Evolutionary conservation across 2,797 vertebrate genomes (phyloP), one percentile per base, ranked within the genome.

Genomic region (Columba guinea): DNA sequence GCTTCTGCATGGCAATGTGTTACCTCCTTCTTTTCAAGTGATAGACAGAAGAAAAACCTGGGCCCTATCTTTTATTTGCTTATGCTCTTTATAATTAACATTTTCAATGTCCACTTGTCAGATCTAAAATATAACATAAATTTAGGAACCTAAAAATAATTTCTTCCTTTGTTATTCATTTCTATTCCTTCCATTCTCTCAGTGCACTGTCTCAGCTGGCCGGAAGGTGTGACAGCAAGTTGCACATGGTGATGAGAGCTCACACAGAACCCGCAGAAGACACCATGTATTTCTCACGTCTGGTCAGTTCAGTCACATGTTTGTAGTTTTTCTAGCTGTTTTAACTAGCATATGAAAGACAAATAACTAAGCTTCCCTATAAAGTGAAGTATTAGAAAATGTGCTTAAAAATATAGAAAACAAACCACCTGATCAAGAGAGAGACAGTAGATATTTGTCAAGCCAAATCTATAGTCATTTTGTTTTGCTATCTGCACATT

Each of bases 21-120:
- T 86, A 24, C 30, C n/a, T 27, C 2, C 27, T 81, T 37, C 48
- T 93, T 73, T 84, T 76, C 39, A 70, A 82, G 30, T 78, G 89
- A 59, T 56, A 83, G 35, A 22, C 26, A 49, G 78, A 76, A 60
- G 32, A 62, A 84, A 26, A 93, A 58, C 17, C 27, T 60, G 22
- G 52, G 13, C 28, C 23, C 4, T 91, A 70, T 52, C 79, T 89
- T 70, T 64, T 70, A 81, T 92, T 94, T 95, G 35, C 41, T 85
- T 77, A 70, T 78, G 80, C 28, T n/a, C 23, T 70, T 90, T 68
- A n/a, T 79, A 85, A 85, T 92, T 71, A 65, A 30, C 9, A 17
- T 85, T 87, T 93, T 75, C 23, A 71, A 78, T 92, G 94, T 94
- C 71, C 37, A 81, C 56, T 58, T 89, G 71, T 71, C 92, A 77